Conservation (phyloP, 2,797 vertebrate genomes). For the Hippocampus kuda region DNA sequence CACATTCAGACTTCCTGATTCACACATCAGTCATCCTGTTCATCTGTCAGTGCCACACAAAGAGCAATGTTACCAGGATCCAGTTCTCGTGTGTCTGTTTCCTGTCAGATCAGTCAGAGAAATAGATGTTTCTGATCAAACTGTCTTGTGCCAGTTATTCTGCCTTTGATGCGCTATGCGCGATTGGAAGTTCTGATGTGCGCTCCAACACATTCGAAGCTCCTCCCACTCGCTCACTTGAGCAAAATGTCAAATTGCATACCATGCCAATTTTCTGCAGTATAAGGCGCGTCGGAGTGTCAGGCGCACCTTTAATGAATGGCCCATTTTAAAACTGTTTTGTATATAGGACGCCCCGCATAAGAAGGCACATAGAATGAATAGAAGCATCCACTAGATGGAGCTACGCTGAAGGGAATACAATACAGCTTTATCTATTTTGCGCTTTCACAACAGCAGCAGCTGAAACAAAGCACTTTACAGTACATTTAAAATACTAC, state of each 20-base stretch:
- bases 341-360: too few relatives aligned
- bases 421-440: too few relatives aligned
- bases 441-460: too few relatives aligned
- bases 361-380: too few relatives aligned
- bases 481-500: too few relatives aligned
- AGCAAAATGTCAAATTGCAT: conserved; percentile 37
- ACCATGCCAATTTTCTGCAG: not conserved
- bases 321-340: too few relatives aligned
- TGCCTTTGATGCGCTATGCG: conserved; percentile 24
- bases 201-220: conserved; percentile 10
- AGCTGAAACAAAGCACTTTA: too few relatives aligned
- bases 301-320: too few relatives aligned
- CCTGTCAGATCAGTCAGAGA: conserved; percentile 46
- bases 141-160: conserved; percentile 35
- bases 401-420: too few relatives aligned
- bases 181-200: conserved; percentile 6
- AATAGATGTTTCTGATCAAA: conserved; percentile 49
- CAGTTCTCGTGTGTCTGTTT: conserved; percentile 43
- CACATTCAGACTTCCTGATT: conserved; percentile 25
- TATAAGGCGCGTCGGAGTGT: too few relatives aligned
- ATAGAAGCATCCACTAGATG: too few relatives aligned
- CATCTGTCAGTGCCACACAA: conserved; percentile 36
- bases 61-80: conserved; percentile 55
- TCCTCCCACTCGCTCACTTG: conserved; percentile 17
- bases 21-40: conserved; percentile 30